phyloP scores from a whole-genome alignment of 2,888 invertebrate genomes.

The Ashinkailepas kermadecensis region DNA sequence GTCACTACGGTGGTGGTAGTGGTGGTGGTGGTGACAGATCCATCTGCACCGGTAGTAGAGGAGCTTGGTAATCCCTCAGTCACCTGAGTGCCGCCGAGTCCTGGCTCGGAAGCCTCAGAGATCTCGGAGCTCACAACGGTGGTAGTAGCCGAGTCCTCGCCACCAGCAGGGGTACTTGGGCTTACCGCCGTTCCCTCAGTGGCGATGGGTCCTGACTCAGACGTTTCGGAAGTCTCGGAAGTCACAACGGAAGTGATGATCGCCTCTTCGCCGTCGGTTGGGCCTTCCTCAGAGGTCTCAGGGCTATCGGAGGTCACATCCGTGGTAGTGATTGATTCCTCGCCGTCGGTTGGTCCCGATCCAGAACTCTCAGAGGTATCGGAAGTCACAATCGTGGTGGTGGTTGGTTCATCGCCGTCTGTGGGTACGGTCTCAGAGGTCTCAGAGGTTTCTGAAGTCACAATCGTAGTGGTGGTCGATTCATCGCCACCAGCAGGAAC shows the following conservation, averaged over 20 bases:
- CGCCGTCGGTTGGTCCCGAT: not conserved
- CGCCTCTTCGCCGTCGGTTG: not conserved
- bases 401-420: not conserved
- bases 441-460: not conserved
- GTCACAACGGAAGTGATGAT: not conserved
- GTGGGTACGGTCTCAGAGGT: constrained; percentile 40
- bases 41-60: no score
- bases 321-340: not conserved
- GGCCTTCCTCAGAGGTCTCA: not conserved
- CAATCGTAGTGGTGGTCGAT: not conserved
- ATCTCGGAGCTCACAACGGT: not conserved
- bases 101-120: no score
- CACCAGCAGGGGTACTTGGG: not conserved
- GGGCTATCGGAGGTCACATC: constrained; percentile 12
- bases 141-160: not conserved
- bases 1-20: not conserved
- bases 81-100: no score
- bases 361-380: not conserved
- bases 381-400: not conserved
- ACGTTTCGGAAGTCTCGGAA: constrained; percentile 16
- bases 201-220: not conserved
- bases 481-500: not conserved
- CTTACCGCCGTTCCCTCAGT: not conserved
- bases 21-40: not conserved
- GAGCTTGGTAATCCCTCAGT: no score